Percentiles rank a stretch among this genome's conserved stretches.
phyloP scores from a whole-genome alignment of 2,888 invertebrate genomes.

The Stomorhina lunata region DNA sequence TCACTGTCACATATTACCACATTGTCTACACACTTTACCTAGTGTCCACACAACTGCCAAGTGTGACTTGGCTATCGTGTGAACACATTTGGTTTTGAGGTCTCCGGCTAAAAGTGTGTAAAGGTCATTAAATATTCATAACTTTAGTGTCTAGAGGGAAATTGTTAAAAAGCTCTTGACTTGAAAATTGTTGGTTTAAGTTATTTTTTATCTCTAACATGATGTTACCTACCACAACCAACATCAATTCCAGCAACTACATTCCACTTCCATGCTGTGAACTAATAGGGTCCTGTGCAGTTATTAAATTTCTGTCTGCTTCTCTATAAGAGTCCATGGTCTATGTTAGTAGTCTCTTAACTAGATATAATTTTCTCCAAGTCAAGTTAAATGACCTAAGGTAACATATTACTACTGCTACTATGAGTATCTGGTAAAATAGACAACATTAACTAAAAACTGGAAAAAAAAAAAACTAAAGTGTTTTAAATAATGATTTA shows the following conservation, averaged over 20 bases:
- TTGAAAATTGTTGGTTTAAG: slow-evolving; percentile 50
- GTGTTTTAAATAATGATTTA: slow-evolving; percentile 57
- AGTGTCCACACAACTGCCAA: background rate
- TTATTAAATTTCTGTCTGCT: background rate
- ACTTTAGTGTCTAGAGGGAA: slow-evolving; percentile 59
- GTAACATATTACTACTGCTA: slow-evolving; percentile 29
- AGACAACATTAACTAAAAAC: slow-evolving; percentile 6
- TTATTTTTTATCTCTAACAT: slow-evolving; percentile 38
- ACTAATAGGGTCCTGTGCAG: background rate
- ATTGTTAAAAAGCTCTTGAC: slow-evolving; percentile 64
- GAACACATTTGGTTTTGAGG: slow-evolving; percentile 17
- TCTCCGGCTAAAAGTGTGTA: slow-evolving; percentile 47
- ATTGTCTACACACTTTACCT: slow-evolving; percentile 23
- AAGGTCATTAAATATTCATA: slow-evolving; percentile 65
- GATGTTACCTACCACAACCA: background rate
- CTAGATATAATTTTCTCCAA: slow-evolving; percentile 55
- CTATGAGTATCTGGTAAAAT: slow-evolving; percentile 17
- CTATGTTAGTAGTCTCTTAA: slow-evolving; percentile 33
- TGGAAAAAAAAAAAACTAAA: slow-evolving; percentile 4
- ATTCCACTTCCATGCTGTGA: background rate
- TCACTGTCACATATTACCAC: background rate
- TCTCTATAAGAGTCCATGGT: background rate
- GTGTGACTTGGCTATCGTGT: background rate
- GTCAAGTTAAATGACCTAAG: slow-evolving; percentile 61
- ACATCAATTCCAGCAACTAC: background rate